Base-by-base conservation (phyloP, 1,140 invertebrate species). In the Panagrolaimus sp. region DNA sequence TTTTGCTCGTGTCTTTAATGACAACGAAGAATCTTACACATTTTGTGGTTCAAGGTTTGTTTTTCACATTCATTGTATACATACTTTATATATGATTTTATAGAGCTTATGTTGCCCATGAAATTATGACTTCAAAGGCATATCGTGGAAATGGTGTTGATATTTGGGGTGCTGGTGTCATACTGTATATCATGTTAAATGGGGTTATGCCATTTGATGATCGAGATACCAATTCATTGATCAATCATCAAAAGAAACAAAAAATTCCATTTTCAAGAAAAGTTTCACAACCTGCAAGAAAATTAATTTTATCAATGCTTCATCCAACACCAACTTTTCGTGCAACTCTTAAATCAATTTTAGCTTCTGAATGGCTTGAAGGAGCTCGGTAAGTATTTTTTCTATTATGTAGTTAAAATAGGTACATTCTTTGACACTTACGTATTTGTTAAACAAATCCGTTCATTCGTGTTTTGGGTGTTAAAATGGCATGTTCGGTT, bases 121-220 rank as follows among this genome's bases (percentile, higher is more conserved):
- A 90, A 85, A 87, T 90, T 21, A 77, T 90, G 43, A 45, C 46
- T 71, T 77, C 78, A 45, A 83, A 76, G 21, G 83, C 85, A 0
- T 89, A 89, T 78, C 86, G 87, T 73, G 88, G 88, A 0, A 88
- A 87, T 79, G 82, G 86, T 73, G 88, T 87, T 69, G 89, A 89
- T 77, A 84, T 88, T 17, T 89, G 89, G 89, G 86, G 87, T 45
- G 71, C 88, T 28, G 89, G 89, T 4, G 87, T 88, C 71, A 84
- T 89, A 26, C 80, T 89, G 0, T 89, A 86, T 75, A 87, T 89
- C 14, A 88, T 89, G 87, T 73, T 88, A 12, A 85, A 84, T 76
- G 73, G 77, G 43, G 89, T 88, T 2, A 94, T 95, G 92, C 92
- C 93, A 0, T 96, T 93, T 83, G 90, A 94, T 83, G 92, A 94